These are phyloP conservation scores for Stichopus horrens DNA, from an alignment of 53 echinoderm and acorn worm genomes.

Conservation along the genomic window DNA sequence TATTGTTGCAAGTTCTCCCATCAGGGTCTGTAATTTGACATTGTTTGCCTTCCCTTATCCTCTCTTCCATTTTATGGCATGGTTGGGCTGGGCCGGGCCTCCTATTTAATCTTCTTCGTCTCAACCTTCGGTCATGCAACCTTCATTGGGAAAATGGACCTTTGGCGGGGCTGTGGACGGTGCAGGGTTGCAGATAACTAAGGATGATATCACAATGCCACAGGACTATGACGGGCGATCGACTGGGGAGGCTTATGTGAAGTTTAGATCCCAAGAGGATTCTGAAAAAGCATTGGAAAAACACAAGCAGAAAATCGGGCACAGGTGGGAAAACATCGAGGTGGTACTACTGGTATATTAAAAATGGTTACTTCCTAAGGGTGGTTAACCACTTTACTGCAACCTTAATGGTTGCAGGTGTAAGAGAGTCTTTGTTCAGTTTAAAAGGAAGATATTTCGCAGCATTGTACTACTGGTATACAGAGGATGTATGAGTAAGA, in stretches of 20 bases:
- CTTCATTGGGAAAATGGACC: conserved; percentile 15
- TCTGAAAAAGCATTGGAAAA: conserved; percentile 92
- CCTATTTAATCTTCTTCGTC: conserved; percentile 38
- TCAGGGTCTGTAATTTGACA: conserved; percentile 21
- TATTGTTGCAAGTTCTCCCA: conserved; percentile 2
- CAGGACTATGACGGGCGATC: conserved; percentile 84
- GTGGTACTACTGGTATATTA: conserved; percentile 44
- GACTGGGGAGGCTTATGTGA: conserved; percentile 99
- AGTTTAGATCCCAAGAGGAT: conserved; percentile 92
- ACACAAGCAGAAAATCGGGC: conserved; percentile 98
- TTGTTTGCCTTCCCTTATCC: conserved; percentile 29
- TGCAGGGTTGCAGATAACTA: conserved; percentile 94
- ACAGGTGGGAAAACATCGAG: conserved; percentile 85
- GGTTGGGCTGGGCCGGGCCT: conserved; percentile 51
- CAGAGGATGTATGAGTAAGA: no score
- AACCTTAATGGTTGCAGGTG: not conserved
- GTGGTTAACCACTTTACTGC: not conserved
- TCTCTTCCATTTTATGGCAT: conserved; percentile 41
- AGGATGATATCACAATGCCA: conserved; percentile 93
- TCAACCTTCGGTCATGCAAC: conserved; percentile 36
- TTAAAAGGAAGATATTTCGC: not conserved
- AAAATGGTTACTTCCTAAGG: conserved; percentile 7
- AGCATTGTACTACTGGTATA: no score
- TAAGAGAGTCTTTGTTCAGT: conserved; percentile 14
- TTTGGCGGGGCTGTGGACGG: conserved; percentile 45